Evolutionary conservation across 1,140 invertebrate genomes (phyloP), one percentile per base, ranked within the genome.

Genomic region (Dreissena rostriformis): DNA sequence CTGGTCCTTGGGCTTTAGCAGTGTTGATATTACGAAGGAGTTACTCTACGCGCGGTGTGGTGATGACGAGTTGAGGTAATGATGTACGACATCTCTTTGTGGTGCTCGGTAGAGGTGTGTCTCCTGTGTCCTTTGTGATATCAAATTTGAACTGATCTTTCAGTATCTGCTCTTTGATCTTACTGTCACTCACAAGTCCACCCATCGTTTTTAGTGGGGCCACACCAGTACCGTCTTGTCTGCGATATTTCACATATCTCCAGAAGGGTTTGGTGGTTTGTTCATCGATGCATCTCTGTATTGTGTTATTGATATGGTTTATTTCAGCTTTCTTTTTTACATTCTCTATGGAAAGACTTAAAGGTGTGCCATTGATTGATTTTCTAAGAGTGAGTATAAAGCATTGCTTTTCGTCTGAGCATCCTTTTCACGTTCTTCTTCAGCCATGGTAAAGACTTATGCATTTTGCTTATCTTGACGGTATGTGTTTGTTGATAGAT

Each of bases 281-380:
- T 57, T 72, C 76, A 51, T 74, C 29, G 1, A 74, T 55, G 17
- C 71, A 28, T 74, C 78, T 73, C 10, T 73, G 24, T n/a, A 74
- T 84, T 19, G 65, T 80, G 22, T 28, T 63, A 65, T 86, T 80
- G 10, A 79, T 66, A 39, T 63, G 67, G 10, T 68, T 22, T 19
- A 66, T 8, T 52, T 84, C 82, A 24, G 76, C 82, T 73, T 70
- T 84, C 24, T 80, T 71, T 72, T 22, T 77, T 84, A 29, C 81
- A 86, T 26, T 86, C 51, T 15, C 57, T 66, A 29, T 84, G 82
- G 19, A 75, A 78, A 0, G n/a, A 12, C 12, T 61, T 61, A n/a
- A 39, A 75, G 55, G 15, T 17, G n/a, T 12, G 0, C 79, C 55
- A 83, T 1, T 67, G 28, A 12, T 51, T 22, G 15, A 24, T 77